phyloP scores from a whole-genome alignment of 2,113 vertebrate species.

The Perca schrenkii region DNA sequence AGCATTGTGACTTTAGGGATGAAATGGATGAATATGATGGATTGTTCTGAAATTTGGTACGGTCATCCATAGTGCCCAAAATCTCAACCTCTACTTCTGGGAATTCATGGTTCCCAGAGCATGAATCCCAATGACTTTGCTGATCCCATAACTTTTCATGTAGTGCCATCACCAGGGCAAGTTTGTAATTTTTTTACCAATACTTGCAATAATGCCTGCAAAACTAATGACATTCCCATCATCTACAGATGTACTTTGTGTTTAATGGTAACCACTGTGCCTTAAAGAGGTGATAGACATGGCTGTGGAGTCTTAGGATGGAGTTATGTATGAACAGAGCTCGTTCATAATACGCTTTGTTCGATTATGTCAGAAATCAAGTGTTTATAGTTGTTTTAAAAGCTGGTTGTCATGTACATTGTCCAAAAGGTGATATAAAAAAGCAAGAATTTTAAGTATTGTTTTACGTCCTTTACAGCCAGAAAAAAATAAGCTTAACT shows the following conservation, averaged over 20 bases:
- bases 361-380: neutral
- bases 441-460: neutral
- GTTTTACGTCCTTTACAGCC: neutral
- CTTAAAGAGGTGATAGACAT: neutral
- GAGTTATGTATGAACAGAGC: neutral
- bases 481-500: neutral
- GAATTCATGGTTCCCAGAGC: neutral
- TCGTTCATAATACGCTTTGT: neutral
- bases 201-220: neutral
- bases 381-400: neutral
- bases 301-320: neutral
- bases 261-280: neutral
- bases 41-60: neutral
- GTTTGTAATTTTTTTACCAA: too few relatives aligned
- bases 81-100: neutral
- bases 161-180: neutral
- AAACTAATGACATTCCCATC: neutral
- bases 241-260: neutral
- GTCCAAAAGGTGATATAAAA: neutral
- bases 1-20: neutral
- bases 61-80: neutral
- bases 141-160: neutral
- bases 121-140: neutral
- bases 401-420: neutral
- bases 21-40: neutral